A percentile compares a stretch with the other conserved stretches of the same genome.
Conservation (phyloP, 2,797 vertebrate genomes). For the Picus viridis region DNA sequence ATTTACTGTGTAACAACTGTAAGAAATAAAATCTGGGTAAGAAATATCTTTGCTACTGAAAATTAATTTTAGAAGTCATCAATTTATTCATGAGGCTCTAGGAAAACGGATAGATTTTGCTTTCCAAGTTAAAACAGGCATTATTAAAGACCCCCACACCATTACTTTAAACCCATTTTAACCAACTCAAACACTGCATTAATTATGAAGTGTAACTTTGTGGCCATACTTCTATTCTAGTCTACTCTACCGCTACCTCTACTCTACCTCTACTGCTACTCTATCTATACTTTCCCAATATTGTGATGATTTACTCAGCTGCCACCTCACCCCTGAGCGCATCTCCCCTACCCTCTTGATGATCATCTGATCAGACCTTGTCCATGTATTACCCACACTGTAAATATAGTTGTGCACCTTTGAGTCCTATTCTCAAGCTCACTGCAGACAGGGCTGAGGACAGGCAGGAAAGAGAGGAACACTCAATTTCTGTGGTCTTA, state of each 20-base stretch:
- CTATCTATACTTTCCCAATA: not conserved
- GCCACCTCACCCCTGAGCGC: no score
- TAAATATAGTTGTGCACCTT: not conserved
- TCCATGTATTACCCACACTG: not conserved
- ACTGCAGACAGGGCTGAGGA: not conserved
- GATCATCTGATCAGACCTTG: not conserved
- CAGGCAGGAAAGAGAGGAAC: accelerated
- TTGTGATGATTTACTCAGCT: not conserved
- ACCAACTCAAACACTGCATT: not conserved
- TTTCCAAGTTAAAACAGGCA: not conserved
- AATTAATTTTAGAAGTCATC: conserved; percentile 21
- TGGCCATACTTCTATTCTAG: not conserved
- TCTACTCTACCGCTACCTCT: no score
- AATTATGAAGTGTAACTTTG: not conserved
- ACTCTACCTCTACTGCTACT: no score
- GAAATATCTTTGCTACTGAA: not conserved
- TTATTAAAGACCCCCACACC: not conserved
- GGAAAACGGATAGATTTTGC: not conserved
- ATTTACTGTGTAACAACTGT: not conserved
- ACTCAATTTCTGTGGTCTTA: not conserved
- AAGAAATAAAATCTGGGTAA: conserved; percentile 9
- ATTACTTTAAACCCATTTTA: not conserved
- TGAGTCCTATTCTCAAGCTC: not conserved
- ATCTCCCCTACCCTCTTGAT: not conserved
- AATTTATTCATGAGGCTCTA: not conserved